Evolutionary conservation across 2,797 vertebrate species (phyloP).

Genomic region (Tolypeutes matacus): DNA sequence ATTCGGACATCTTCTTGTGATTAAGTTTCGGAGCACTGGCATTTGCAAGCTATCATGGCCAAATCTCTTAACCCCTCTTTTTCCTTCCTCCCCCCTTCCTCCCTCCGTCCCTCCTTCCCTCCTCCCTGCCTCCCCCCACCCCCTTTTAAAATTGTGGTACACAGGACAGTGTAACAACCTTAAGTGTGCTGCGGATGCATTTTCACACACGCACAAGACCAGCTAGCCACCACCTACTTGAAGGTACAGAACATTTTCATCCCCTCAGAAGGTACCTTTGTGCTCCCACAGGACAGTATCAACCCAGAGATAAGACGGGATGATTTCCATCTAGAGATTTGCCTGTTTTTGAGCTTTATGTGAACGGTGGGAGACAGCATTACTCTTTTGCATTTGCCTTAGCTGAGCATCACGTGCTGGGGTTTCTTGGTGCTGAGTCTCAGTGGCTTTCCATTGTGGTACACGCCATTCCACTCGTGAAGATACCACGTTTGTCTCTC

Average conservation of each 20-base stretch:
- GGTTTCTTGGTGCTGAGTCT: not conserved
- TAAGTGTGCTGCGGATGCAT: not conserved
- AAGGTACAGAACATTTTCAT: not conserved
- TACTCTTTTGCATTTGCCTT: not conserved
- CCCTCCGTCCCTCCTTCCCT: too few relatives aligned
- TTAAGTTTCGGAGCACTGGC: conserved; percentile 18
- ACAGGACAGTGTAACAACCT: not conserved
- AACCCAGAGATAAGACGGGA: not conserved
- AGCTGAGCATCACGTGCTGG: not conserved
- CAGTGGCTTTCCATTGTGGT: not conserved
- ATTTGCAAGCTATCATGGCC: not conserved
- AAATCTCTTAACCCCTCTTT: conserved; percentile 16
- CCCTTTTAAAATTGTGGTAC: not conserved
- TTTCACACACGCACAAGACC: not conserved
- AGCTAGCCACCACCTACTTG: not conserved
- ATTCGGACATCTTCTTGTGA: not conserved
- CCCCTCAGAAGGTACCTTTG: not conserved
- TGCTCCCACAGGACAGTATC: not conserved
- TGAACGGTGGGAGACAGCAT: not conserved
- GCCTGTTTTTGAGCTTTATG: not conserved
- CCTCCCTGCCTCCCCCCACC: too few relatives aligned
- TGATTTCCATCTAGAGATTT: conserved; percentile 22
- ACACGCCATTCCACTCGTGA: not conserved
- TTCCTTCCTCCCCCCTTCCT: not conserved
- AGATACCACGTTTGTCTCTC: not conserved